phyloP scores from a whole-genome alignment of 2,797 vertebrate genomes.

The Channa striata region DNA sequence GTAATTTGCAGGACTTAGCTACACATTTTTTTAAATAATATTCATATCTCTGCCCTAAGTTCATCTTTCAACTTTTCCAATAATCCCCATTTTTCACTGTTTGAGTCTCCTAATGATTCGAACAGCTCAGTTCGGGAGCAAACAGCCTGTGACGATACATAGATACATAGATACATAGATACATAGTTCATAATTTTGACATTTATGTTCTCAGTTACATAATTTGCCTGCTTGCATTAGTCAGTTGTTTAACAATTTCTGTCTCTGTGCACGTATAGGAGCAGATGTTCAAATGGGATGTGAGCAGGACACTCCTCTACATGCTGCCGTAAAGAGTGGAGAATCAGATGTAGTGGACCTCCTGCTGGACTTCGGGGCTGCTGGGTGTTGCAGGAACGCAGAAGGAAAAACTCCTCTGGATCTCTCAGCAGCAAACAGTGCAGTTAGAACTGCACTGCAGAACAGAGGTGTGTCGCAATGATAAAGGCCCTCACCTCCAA shows the following conservation, averaged over 20 bases:
- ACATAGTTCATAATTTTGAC: too few relatives aligned
- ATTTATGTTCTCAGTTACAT: background rate
- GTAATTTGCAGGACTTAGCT: background rate
- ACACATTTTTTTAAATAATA: constrained; percentile 3
- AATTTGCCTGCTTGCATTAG: background rate
- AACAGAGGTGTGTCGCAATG: constrained; percentile 83
- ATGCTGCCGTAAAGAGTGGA: constrained; percentile 84
- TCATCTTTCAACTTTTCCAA: background rate
- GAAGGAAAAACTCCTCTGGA: constrained; percentile 89
- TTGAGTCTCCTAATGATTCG: background rate
- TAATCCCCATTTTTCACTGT: background rate
- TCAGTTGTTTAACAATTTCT: background rate
- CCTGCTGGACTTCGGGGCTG: constrained; percentile 91
- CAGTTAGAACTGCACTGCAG: constrained; percentile 81
- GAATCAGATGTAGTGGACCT: constrained; percentile 81
- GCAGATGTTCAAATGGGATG: constrained; percentile 86
- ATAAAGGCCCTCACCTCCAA: background rate
- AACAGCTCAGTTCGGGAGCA: background rate
- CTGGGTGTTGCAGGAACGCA: constrained; percentile 83
- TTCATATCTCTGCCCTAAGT: constrained; percentile 6
- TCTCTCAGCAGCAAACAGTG: constrained; percentile 82
- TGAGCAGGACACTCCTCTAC: constrained; percentile 87
- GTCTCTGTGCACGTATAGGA: constrained; percentile 75
- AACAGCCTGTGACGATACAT: too few relatives aligned
- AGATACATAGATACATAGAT: too few relatives aligned